Percentiles rank a stretch among this genome's conserved stretches.
Conservation (phyloP, 2,113 vertebrate species). For the Tragelaphus buxtoni region DNA sequence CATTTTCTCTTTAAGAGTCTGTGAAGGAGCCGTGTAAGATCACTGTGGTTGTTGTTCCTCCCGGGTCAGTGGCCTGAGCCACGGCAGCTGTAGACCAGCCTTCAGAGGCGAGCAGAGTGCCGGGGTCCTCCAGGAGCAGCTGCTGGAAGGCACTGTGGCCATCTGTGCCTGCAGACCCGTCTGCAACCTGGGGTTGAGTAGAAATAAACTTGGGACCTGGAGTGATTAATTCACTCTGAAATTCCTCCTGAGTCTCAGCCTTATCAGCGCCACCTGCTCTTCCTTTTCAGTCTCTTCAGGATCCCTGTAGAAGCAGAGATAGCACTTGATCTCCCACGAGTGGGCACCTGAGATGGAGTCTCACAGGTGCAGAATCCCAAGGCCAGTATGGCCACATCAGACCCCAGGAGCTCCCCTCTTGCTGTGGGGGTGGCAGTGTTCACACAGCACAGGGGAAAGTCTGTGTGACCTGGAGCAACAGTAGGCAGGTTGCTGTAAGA, state of each 20-base stretch:
- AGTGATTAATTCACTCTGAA: background rate
- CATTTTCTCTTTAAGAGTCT: background rate
- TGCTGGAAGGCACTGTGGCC: background rate
- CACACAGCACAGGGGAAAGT: background rate
- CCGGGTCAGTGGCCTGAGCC: background rate
- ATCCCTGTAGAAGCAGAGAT: background rate
- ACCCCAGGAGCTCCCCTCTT: background rate
- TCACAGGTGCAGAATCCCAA: rapidly evolving
- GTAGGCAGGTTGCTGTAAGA: background rate
- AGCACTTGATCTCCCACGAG: background rate
- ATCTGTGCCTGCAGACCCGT: background rate
- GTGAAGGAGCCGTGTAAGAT: background rate
- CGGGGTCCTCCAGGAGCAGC: background rate
- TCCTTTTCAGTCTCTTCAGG: background rate
- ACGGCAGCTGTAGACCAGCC: background rate
- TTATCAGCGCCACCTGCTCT: background rate
- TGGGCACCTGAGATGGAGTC: no score
- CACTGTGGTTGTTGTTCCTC: background rate
- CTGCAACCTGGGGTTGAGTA: background rate
- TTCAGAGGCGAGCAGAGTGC: rapidly evolving
- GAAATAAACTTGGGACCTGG: background rate
- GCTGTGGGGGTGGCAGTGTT: background rate
- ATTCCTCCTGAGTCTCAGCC: background rate
- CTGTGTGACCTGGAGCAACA: background rate
- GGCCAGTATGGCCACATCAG: background rate